Conservation (phyloP, 2,888 invertebrate genomes). For the Catocala sponsa region DNA sequence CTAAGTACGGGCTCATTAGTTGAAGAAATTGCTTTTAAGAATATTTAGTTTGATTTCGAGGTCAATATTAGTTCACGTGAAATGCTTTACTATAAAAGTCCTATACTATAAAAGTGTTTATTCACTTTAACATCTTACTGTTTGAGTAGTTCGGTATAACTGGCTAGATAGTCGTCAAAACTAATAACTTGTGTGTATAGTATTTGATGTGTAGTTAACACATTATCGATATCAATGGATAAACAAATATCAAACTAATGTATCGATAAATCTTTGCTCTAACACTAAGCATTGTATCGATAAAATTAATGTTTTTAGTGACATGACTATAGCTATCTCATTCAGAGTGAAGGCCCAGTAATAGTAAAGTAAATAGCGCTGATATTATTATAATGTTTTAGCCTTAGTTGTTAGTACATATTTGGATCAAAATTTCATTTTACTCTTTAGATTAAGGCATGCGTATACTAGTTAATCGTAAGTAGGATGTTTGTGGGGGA, state of each 20-base stretch:
- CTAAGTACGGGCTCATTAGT: conserved; percentile 50
- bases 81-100: conserved; percentile 24
- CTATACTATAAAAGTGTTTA: too few species aligned
- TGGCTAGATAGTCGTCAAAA: background rate
- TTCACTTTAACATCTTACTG: too few species aligned
- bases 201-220: too few species aligned
- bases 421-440: conserved; percentile 51
- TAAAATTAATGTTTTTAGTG: too few species aligned
- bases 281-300: too few species aligned
- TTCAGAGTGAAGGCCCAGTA: too few species aligned
- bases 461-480: conserved; percentile 49
- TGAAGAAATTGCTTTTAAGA: conserved; percentile 47
- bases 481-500: conserved; percentile 30
- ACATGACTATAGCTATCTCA: too few species aligned
- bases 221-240: too few species aligned
- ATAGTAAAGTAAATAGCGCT: background rate
- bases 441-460: conserved; percentile 43
- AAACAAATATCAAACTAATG: too few species aligned
- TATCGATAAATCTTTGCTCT: too few species aligned
- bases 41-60: conserved; percentile 33
- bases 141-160: background rate
- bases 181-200: too few species aligned
- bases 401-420: conserved; percentile 23
- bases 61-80: conserved; percentile 23
- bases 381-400: conserved; percentile 8